Percentiles rank a stretch among this genome's conserved stretches.
phyloP scores from a whole-genome alignment of 2,888 invertebrate species.

The Pseudococcus longispinus region DNA sequence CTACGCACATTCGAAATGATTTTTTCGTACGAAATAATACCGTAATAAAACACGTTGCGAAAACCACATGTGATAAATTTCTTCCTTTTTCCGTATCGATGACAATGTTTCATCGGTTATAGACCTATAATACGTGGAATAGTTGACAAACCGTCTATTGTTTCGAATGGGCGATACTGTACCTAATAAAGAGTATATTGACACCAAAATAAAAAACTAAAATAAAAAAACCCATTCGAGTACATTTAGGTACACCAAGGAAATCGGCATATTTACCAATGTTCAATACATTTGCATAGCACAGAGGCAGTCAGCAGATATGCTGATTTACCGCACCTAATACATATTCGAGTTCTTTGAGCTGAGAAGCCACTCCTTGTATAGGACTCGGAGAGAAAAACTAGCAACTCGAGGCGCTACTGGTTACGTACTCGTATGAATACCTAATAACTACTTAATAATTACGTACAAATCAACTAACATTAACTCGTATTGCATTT shows the following conservation, averaged over 20 bases:
- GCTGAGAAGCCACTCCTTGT: neutral
- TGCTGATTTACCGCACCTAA: constrained; percentile 8
- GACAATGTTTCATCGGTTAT: neutral
- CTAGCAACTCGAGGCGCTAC: neutral
- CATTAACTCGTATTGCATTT: neutral
- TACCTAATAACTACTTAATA: neutral
- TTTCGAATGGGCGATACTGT: constrained; percentile 3
- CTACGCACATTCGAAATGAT: neutral
- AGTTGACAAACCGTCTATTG: neutral
- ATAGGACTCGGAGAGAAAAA: neutral
- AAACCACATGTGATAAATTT: neutral
- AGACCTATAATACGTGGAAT: neutral
- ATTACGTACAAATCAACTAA: neutral
- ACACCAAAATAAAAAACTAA: constrained; percentile 13
- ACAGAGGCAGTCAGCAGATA: neutral
- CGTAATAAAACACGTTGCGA: neutral
- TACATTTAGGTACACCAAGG: neutral
- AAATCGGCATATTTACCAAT: neutral
- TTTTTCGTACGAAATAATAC: neutral
- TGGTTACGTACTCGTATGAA: neutral
- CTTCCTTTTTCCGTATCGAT: neutral
- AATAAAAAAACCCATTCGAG: neutral
- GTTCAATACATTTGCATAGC: neutral
- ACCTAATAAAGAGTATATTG: constrained; percentile 19
- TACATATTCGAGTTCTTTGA: neutral